These are phyloP conservation scores for Chouioia cunea DNA, from an alignment of 2,888 invertebrate genomes.

Conservation along the genomic window DNA sequence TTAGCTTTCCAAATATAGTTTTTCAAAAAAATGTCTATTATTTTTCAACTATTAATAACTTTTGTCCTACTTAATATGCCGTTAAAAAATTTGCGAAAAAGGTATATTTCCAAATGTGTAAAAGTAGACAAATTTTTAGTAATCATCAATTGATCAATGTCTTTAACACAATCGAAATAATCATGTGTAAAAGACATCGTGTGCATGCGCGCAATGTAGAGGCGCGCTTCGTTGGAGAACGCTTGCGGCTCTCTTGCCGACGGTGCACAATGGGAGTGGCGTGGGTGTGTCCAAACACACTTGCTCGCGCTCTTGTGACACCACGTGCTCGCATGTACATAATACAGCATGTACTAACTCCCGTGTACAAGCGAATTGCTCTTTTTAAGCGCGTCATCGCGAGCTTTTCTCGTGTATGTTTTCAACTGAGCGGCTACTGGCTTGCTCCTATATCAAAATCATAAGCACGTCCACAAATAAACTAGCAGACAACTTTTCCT, in stretches of 20 bases:
- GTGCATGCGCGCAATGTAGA: no score
- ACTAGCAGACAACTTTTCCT: conserved; percentile 27
- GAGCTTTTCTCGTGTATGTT: background rate
- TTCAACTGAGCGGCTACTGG: background rate
- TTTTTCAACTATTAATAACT: no score
- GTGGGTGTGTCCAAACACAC: conserved; percentile 65
- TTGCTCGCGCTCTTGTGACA: conserved; percentile 53
- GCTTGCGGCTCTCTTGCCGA: conserved; percentile 48
- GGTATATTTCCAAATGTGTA: no score
- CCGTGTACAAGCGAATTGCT: conserved; percentile 50
- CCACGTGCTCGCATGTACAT: conserved; percentile 54
- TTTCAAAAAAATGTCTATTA: no score
- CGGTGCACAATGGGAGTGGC: conserved; percentile 66
- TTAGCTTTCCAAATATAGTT: no score
- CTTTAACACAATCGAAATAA: no score
- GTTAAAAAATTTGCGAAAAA: no score
- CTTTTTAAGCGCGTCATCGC: conserved; percentile 9
- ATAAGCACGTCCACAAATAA: conserved; percentile 26
- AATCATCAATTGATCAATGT: no score
- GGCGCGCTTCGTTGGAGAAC: conserved; percentile 44
- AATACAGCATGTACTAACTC: conserved; percentile 57
- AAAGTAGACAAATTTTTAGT: no score
- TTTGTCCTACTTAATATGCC: no score
- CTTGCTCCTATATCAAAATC: conserved; percentile 35
- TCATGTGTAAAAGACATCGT: no score